phyloP scores from a whole-genome alignment of 53 echinoderm and acorn worm species.

The Glandiceps talaboti region DNA sequence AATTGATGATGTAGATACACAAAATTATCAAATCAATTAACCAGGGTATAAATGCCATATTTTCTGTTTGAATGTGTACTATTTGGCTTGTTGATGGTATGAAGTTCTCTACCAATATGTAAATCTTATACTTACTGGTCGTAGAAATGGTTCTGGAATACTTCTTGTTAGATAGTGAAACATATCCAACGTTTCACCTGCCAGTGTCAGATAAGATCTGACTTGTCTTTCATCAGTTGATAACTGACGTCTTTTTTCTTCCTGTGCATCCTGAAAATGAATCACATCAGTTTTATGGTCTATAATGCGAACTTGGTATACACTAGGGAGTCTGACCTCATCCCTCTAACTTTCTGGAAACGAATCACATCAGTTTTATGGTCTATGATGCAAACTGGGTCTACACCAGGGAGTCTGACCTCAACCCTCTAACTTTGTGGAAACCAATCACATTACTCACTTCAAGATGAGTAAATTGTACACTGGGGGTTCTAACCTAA shows the following conservation, averaged over 20 bases:
- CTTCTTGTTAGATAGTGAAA: constrained; percentile 89
- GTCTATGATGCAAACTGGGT: no score
- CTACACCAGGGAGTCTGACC: no score
- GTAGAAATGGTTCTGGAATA: constrained; percentile 75
- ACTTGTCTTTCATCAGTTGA: constrained; percentile 81
- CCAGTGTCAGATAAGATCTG: constrained; percentile 82
- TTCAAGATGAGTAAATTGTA: no score
- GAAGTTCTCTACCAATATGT: background rate
- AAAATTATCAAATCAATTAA: no score
- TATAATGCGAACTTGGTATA: no score
- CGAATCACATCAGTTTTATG: background rate
- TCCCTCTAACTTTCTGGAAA: constrained; percentile 70
- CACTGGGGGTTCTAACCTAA: no score
- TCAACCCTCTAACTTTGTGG: no score
- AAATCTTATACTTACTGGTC: constrained; percentile 57
- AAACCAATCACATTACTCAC: background rate
- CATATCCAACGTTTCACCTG: constrained; percentile 94
- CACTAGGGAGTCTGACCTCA: no score
- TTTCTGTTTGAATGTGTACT: no score
- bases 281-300: background rate
- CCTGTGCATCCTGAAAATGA: constrained; percentile 60
- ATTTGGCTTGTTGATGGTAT: no score
- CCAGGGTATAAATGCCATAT: no score
- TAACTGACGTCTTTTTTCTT: constrained; percentile 47
- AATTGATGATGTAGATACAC: no score